These are phyloP conservation scores for Acanthoscelides obtectus DNA, from an alignment of 2,888 invertebrate genomes.

Conservation along the genomic window DNA sequence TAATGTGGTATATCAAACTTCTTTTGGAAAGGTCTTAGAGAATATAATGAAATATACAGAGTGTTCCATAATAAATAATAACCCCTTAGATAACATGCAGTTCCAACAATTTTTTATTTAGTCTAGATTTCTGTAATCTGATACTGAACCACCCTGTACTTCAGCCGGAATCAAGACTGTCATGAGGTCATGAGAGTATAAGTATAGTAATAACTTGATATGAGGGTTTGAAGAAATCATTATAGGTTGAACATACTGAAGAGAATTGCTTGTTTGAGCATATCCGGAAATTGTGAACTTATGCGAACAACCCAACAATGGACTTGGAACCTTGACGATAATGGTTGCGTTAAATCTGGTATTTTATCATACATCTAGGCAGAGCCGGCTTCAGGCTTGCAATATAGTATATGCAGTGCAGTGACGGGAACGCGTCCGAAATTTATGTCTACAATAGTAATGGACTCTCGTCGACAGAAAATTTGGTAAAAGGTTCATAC, in stretches of 20 bases:
- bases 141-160: background rate
- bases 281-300: background rate
- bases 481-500: too few species aligned
- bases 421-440: too few species aligned
- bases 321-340: background rate
- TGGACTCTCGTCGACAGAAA: too few species aligned
- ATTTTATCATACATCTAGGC: background rate
- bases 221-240: background rate
- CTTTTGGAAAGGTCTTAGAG: too few species aligned
- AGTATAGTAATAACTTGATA: background rate
- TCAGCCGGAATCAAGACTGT: background rate
- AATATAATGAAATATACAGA: too few species aligned
- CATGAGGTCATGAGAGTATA: background rate
- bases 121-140: too few species aligned
- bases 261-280: background rate
- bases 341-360: background rate
- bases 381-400: background rate
- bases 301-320: background rate
- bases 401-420: too few species aligned
- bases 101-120: too few species aligned
- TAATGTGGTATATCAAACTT: too few species aligned
- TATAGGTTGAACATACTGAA: background rate
- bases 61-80: too few species aligned
- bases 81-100: too few species aligned
- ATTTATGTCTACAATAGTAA: too few species aligned